These are phyloP conservation scores for Dunckerocampus dactyliophorus DNA, from an alignment of 2,113 vertebrate genomes.

Conservation along the genomic window DNA sequence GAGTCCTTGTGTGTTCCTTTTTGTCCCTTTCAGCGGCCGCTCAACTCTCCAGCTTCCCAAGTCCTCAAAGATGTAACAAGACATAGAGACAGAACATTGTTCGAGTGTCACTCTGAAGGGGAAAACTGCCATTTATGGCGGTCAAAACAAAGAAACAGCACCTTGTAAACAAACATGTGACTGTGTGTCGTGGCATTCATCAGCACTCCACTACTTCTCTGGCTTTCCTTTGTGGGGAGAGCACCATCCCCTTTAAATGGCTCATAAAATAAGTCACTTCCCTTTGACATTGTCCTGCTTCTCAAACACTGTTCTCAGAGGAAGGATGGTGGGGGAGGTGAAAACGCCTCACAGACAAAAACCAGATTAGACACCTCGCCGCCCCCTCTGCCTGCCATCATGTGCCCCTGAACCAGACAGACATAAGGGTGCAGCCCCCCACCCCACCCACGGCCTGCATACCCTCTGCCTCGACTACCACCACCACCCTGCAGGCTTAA, in stretches of 20 bases:
- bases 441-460: slow-evolving; percentile 58
- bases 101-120: slow-evolving; percentile 37
- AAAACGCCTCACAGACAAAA: slow-evolving; percentile 69
- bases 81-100: slow-evolving; percentile 36
- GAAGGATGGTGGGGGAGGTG: slow-evolving; percentile 58
- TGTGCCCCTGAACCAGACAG: slow-evolving; percentile 65
- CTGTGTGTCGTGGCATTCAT: slow-evolving; percentile 57
- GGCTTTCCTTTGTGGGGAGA: slow-evolving; percentile 50
- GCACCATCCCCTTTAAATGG: slow-evolving; percentile 63
- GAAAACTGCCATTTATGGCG: slow-evolving; percentile 50
- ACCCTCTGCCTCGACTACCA: slow-evolving; percentile 46
- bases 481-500: slow-evolving; percentile 71
- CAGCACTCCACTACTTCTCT: slow-evolving; percentile 24
- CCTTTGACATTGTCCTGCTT: slow-evolving; percentile 68
- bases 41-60: slow-evolving; percentile 21
- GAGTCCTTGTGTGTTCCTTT: slow-evolving; percentile 30
- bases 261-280: slow-evolving; percentile 76
- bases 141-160: slow-evolving; percentile 50
- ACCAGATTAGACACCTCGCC: slow-evolving; percentile 72
- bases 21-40: slow-evolving; percentile 32
- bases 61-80: slow-evolving; percentile 36
- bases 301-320: slow-evolving; percentile 57
- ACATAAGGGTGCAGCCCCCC: slow-evolving; percentile 42
- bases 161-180: slow-evolving; percentile 68
- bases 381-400: slow-evolving; percentile 57